Conservation (phyloP, 1,140 invertebrate species). For the Brachionus asplanchnoidis region DNA sequence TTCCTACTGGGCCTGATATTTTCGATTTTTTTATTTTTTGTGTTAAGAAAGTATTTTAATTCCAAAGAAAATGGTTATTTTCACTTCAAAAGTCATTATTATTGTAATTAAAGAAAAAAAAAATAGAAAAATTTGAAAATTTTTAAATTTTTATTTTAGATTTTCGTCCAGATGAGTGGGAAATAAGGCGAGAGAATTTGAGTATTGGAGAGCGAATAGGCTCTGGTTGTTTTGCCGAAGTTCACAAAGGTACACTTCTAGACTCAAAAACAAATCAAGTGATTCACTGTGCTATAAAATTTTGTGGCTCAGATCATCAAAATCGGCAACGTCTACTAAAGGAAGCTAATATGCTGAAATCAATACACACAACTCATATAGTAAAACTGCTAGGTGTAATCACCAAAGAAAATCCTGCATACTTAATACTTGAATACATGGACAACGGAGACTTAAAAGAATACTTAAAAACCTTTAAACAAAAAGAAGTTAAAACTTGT, state of each 20-base stretch:
- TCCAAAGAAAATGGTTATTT: slow-evolving; percentile 22
- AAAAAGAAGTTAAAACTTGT: neutral
- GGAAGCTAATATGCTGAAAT: slow-evolving; percentile 30
- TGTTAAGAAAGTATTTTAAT: neutral
- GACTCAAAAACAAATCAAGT: neutral
- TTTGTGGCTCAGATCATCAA: slow-evolving; percentile 31
- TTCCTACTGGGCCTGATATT: neutral
- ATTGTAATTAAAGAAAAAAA: neutral
- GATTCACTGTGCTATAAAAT: slow-evolving; percentile 20
- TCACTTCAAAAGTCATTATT: slow-evolving; percentile 3
- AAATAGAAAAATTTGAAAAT: neutral
- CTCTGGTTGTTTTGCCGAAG: slow-evolving; percentile 7
- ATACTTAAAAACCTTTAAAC: neutral
- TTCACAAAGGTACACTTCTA: slow-evolving; percentile 8
- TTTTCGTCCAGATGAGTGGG: slow-evolving; percentile 23
- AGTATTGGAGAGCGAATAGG: neutral
- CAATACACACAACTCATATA: neutral
- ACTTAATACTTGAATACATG: slow-evolving; percentile 7
- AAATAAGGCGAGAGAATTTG: slow-evolving; percentile 24
- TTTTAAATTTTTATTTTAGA: neutral
- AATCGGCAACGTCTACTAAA: slow-evolving; percentile 27
- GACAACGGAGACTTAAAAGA: slow-evolving; percentile 29
- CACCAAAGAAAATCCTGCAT: neutral
- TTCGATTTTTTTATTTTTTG: neutral
- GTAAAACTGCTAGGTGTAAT: slow-evolving; percentile 14